These are phyloP conservation scores for Sebastes hubbsi DNA, from an alignment of 2,797 vertebrate genomes.

Conservation along the genomic window DNA sequence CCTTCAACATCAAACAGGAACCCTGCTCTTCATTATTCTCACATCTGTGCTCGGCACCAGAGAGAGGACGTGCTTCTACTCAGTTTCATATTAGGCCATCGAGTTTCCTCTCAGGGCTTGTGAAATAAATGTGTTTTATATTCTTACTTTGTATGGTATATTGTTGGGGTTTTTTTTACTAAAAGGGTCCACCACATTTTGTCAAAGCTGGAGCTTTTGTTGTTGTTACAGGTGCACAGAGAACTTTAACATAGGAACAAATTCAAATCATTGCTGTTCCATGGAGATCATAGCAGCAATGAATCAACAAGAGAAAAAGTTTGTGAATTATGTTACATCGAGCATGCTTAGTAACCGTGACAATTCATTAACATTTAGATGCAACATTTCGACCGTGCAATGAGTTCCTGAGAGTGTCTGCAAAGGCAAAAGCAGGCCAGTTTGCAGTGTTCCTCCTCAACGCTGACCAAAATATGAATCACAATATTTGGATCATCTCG, in stretches of 20 bases:
- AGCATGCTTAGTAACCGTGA: neutral
- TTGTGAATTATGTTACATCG: neutral
- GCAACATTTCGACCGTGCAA: neutral
- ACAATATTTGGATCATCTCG: constrained; percentile 22
- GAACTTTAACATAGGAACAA: neutral
- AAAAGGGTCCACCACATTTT: neutral
- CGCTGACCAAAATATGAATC: constrained; percentile 10
- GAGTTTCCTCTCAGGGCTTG: neutral
- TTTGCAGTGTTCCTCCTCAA: neutral
- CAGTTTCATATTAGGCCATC: neutral
- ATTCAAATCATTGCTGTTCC: neutral
- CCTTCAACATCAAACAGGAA: constrained; percentile 42
- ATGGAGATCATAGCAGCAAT: neutral
- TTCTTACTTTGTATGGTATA: neutral
- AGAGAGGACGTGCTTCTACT: neutral
- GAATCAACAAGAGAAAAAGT: neutral
- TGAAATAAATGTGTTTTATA: neutral
- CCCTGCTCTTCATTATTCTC: constrained; percentile 25
- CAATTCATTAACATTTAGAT: neutral
- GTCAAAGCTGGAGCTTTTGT: neutral
- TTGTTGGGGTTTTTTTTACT: neutral
- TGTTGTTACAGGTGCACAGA: constrained; percentile 30
- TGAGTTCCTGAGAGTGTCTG: neutral
- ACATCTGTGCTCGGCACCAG: constrained; percentile 27
- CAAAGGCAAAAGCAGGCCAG: neutral